These are phyloP conservation scores for Agrochola lychnidis DNA, from an alignment of 2,888 invertebrate species.

Conservation along the genomic window DNA sequence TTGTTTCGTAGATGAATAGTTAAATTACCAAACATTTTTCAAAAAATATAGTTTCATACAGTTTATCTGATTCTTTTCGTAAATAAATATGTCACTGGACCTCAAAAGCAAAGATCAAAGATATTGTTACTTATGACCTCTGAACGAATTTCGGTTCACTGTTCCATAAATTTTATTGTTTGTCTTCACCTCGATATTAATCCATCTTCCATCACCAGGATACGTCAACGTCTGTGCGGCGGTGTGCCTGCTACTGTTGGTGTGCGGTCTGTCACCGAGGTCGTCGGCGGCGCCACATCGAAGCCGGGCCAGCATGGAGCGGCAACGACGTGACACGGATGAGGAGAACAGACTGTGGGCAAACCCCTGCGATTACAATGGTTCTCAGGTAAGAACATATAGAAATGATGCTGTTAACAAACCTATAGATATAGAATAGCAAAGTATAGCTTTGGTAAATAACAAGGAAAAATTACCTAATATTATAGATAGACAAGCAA, in stretches of 20 bases:
- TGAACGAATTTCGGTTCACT: background rate
- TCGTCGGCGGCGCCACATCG: constrained; percentile 84
- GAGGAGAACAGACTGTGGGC: constrained; percentile 82
- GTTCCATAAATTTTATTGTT: background rate
- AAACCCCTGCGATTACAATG: constrained; percentile 84
- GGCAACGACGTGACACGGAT: constrained; percentile 75
- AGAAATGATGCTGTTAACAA: background rate
- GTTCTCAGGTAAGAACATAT: constrained; percentile 69
- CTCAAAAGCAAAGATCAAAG: background rate
- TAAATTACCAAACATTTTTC: background rate
- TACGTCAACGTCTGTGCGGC: constrained; percentile 89
- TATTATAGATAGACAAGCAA: background rate
- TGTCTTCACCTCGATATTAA: constrained; percentile 18
- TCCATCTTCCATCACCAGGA: constrained; percentile 72
- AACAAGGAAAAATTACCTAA: background rate
- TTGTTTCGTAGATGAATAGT: background rate
- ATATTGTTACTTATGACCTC: background rate
- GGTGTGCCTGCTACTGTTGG: constrained; percentile 85
- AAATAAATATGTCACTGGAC: background rate
- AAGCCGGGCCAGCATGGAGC: constrained; percentile 78
- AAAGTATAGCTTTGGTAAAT: background rate
- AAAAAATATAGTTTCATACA: background rate
- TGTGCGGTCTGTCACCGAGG: constrained; percentile 82
- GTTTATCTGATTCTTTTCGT: background rate
- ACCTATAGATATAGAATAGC: too few relatives aligned